phyloP scores from a whole-genome alignment of 2,888 invertebrate species.

The Megaustenia siamemsis region DNA sequence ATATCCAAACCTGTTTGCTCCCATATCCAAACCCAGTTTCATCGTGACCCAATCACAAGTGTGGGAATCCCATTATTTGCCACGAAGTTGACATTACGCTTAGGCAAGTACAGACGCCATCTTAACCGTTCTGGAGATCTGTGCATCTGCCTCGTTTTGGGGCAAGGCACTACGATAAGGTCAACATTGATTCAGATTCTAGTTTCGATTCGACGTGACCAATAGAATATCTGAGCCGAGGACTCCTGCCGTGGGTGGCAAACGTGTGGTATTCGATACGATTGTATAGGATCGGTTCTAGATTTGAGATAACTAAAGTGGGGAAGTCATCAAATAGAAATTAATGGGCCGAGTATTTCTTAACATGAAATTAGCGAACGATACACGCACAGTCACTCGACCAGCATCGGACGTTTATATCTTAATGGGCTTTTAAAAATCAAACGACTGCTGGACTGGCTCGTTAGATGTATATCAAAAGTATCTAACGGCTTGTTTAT shows the following conservation, averaged over 20 bases:
- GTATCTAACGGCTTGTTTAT: too few relatives aligned
- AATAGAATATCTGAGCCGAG: conserved; percentile 12
- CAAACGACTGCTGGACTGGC: too few relatives aligned
- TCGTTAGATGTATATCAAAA: too few relatives aligned
- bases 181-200: conserved; percentile 46
- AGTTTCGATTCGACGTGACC: conserved; percentile 37
- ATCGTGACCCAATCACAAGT: conserved; percentile 41
- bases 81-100: conserved; percentile 39
- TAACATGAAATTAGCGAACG: conserved; percentile 38
- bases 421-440: neutral
- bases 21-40: conserved; percentile 20
- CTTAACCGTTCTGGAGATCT: conserved; percentile 1
- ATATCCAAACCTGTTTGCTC: conserved; percentile 41
- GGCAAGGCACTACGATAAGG: conserved; percentile 17
- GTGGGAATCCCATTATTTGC: conserved; percentile 44
- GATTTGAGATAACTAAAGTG: conserved; percentile 15
- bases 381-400: conserved; percentile 24
- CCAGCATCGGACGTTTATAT: neutral
- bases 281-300: neutral
- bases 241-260: conserved; percentile 34
- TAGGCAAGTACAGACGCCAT: conserved; percentile 29
- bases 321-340: conserved; percentile 35
- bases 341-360: conserved; percentile 37
- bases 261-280: conserved; percentile 26
- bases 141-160: conserved; percentile 38